Percentiles rank a stretch among this genome's conserved stretches.
phyloP scores from a whole-genome alignment of 2,797 vertebrate species.

The Nyctibius grandis region DNA sequence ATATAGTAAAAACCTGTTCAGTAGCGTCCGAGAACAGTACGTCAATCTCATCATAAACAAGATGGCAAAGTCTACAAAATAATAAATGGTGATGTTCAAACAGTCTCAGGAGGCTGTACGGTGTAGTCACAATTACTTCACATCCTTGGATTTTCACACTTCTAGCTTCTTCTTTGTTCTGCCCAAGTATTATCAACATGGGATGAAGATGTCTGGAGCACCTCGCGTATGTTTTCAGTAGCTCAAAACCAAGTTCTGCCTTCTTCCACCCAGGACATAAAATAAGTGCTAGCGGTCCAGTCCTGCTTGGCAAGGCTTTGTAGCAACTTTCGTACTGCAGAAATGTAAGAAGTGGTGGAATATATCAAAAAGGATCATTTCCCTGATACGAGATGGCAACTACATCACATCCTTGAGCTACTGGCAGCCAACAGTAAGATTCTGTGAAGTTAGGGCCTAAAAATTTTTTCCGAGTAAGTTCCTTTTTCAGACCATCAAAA shows the following conservation, averaged over 20 bases:
- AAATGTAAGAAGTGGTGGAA: constrained; percentile 84
- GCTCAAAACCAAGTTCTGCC: constrained; percentile 78
- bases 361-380: constrained; percentile 81
- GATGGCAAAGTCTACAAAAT: constrained; percentile 83
- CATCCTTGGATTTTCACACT: constrained; percentile 80
- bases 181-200: constrained; percentile 76
- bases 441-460: constrained; percentile 71
- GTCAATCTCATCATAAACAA: constrained; percentile 86
- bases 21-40: constrained; percentile 76
- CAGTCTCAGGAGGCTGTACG: constrained; percentile 81
- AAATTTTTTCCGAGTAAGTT: constrained; percentile 68
- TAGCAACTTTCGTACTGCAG: constrained; percentile 72
- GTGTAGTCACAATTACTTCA: constrained; percentile 85
- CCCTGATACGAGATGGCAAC: constrained; percentile 77
- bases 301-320: constrained; percentile 63
- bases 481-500: constrained; percentile 80
- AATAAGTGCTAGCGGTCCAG: constrained; percentile 85
- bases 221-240: constrained; percentile 71
- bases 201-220: constrained; percentile 72
- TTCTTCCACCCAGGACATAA: constrained; percentile 90
- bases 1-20: constrained; percentile 81
- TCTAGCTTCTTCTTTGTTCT: constrained; percentile 79
- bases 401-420: constrained; percentile 82
- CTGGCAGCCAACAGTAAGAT: constrained; percentile 85
- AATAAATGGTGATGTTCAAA: constrained; percentile 76